A percentile compares a stretch with the other conserved stretches of the same genome.
Evolutionary conservation across 92 coral and sea anemone species (phyloP).

Genomic region (Meandrina meandrites): DNA sequence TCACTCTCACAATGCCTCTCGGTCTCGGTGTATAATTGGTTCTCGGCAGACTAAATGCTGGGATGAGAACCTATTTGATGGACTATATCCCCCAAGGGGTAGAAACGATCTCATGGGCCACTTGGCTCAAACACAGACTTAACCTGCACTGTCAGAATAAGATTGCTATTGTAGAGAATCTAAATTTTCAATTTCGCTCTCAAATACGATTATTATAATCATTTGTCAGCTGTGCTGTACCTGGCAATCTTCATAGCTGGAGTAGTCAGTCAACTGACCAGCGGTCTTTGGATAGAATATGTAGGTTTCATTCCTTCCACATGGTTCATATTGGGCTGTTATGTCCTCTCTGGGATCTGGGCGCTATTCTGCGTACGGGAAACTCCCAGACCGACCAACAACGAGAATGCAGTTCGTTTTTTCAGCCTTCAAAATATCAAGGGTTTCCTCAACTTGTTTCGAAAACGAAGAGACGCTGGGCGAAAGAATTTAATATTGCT

Average conservation of each 20-base stretch:
- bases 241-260: slow-evolving; percentile 66
- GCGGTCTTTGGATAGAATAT: slow-evolving; percentile 74
- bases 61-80: too few relatives aligned
- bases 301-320: slow-evolving; percentile 71
- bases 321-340: slow-evolving; percentile 70
- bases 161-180: too few relatives aligned
- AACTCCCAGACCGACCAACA: not conserved
- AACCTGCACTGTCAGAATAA: too few relatives aligned
- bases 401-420: not conserved
- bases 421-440: slow-evolving; percentile 25
- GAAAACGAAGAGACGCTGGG: slow-evolving; percentile 33
- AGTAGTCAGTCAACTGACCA: slow-evolving; percentile 77
- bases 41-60: too few relatives aligned
- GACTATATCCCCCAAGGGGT: too few relatives aligned
- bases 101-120: too few relatives aligned
- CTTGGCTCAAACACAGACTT: too few relatives aligned
- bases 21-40: too few relatives aligned
- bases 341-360: slow-evolving; percentile 49
- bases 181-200: too few relatives aligned
- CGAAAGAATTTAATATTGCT: slow-evolving; percentile 32
- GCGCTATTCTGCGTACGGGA: slow-evolving; percentile 70
- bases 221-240: slow-evolving; percentile 61
- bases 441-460: slow-evolving; percentile 21
- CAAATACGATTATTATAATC: too few relatives aligned
- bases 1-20: too few relatives aligned